These are phyloP conservation scores for Oryzias celebensis DNA, from an alignment of 2,113 vertebrate genomes.

Conservation along the genomic window DNA sequence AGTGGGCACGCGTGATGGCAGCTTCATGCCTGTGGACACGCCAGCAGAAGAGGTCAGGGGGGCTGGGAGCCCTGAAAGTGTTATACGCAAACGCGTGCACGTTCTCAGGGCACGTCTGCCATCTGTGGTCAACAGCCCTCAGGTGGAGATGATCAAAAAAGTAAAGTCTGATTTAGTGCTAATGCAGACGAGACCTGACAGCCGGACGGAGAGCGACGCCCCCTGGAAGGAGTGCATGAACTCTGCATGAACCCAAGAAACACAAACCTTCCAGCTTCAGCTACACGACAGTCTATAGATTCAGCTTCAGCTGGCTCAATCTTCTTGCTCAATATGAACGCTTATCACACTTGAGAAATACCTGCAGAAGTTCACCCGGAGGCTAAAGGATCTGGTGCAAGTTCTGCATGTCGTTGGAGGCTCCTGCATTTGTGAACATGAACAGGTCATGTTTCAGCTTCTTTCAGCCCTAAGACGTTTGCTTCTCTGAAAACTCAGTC, in stretches of 20 bases:
- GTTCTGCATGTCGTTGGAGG: too few relatives aligned
- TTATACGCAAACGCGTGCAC: background rate
- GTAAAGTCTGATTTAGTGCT: constrained; percentile 3
- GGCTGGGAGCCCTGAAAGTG: constrained; percentile 1
- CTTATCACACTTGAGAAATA: too few relatives aligned
- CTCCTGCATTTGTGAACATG: too few relatives aligned
- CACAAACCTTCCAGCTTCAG: background rate
- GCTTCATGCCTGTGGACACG: constrained; percentile 83
- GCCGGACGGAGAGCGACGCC: background rate
- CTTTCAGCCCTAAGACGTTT: too few relatives aligned
- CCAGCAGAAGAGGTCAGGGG: constrained; percentile 1
- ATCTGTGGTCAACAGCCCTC: constrained; percentile 29
- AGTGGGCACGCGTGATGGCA: constrained; percentile 86
- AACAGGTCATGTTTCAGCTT: too few relatives aligned
- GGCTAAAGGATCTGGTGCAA: too few relatives aligned
- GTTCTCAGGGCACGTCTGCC: constrained; percentile 37
- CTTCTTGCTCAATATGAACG: too few relatives aligned
- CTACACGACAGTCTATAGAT: background rate
- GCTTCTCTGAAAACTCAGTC: too few relatives aligned
- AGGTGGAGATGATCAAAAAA: constrained; percentile 36
- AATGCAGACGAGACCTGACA: constrained; percentile 7
- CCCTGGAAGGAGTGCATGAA: constrained; percentile 25
- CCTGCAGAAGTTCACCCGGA: too few relatives aligned
- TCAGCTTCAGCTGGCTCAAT: too few relatives aligned
- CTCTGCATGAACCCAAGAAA: constrained; percentile 34